These are phyloP conservation scores for Paramisgurnus dabryanus DNA, from an alignment of 2,113 vertebrate species.

Conservation along the genomic window DNA sequence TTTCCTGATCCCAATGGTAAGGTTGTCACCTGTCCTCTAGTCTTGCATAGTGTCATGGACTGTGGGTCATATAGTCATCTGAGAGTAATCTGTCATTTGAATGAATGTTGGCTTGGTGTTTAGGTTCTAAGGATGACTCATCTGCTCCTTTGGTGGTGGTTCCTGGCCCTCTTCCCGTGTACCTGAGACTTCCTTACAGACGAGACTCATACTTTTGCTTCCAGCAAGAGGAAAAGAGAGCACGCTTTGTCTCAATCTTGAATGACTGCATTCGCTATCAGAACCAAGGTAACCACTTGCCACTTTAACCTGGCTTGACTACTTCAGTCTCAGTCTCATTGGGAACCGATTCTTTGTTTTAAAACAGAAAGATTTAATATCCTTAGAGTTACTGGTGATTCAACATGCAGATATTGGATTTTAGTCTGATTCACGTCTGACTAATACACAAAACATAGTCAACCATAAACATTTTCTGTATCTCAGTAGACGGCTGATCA, in stretches of 20 bases:
- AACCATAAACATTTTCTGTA: neutral
- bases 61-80: neutral
- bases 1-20: constrained; percentile 82
- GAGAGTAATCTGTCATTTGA: neutral
- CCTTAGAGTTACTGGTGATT: neutral
- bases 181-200: constrained; percentile 82
- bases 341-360: too few relatives aligned
- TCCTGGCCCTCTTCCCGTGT: constrained; percentile 79
- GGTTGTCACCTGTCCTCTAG: constrained; percentile 39
- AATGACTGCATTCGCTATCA: constrained; percentile 82
- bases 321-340: neutral
- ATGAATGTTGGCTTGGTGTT: constrained; percentile 40
- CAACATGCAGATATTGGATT: neutral
- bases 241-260: constrained; percentile 74
- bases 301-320: neutral
- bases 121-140: constrained; percentile 74
- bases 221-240: constrained; percentile 67
- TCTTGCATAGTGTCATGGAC: neutral
- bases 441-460: neutral
- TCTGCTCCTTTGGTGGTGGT: constrained; percentile 68
- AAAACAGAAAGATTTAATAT: too few relatives aligned
- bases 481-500: neutral
- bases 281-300: constrained; percentile 77
- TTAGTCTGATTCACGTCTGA: neutral
- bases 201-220: constrained; percentile 84